A percentile compares a stretch with the other conserved stretches of the same genome.
phyloP scores from a whole-genome alignment of 2,797 vertebrate species.

The Anguilla pacifica region DNA sequence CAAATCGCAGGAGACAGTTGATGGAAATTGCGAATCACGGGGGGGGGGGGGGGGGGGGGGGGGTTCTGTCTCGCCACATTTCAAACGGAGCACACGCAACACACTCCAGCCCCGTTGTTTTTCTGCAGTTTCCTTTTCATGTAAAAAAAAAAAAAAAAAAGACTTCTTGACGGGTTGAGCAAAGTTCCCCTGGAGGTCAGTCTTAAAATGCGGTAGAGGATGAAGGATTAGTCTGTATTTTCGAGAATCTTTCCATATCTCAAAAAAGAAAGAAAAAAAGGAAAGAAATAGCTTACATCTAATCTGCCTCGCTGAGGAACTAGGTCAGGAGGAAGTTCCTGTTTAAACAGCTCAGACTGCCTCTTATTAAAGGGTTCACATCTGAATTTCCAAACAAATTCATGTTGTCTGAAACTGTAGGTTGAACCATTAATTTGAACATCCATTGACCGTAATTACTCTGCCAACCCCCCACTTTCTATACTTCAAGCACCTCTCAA shows the following conservation, averaged over 20 bases:
- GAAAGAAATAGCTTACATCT: slow-evolving; percentile 1
- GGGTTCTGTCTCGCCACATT: background rate
- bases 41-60: too few relatives aligned
- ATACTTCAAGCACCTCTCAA: background rate
- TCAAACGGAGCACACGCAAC: background rate
- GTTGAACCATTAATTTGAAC: background rate
- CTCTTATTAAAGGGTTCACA: slow-evolving; percentile 2
- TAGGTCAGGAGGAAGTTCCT: background rate
- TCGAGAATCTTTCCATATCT: background rate
- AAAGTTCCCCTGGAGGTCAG: background rate
- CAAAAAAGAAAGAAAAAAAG: background rate
- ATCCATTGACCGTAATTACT: slow-evolving; percentile 3
- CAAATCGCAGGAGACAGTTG: background rate
- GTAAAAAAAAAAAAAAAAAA: background rate
- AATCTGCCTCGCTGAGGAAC: background rate
- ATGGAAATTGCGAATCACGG: background rate
- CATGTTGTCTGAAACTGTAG: background rate
- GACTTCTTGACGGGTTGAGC: background rate
- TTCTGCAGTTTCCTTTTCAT: background rate
- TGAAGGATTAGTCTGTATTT: background rate
- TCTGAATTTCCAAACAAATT: background rate
- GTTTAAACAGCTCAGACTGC: background rate
- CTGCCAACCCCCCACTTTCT: background rate
- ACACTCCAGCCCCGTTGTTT: background rate
- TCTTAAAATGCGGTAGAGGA: background rate